Conservation (phyloP, 2,888 invertebrate species). For the Mantis religiosa region DNA sequence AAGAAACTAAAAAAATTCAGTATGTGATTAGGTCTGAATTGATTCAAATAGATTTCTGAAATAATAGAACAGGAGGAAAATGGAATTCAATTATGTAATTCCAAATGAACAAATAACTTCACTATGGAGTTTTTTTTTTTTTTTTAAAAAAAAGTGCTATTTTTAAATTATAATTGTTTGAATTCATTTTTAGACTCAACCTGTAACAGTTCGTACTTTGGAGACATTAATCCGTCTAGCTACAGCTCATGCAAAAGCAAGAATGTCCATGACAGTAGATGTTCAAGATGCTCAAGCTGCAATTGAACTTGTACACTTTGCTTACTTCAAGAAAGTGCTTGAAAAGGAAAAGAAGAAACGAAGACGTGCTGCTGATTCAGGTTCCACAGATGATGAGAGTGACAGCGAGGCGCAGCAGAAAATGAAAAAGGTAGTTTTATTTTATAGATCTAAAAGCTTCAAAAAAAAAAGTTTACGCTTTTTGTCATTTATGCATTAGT, state of each 20-base stretch:
- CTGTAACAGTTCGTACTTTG: conserved; percentile 91
- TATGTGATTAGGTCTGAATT: too few species aligned
- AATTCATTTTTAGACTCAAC: conserved; percentile 67
- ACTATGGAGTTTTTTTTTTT: too few species aligned
- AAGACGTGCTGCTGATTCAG: conserved; percentile 47
- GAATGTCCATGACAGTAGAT: conserved; percentile 82
- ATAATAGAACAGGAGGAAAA: too few species aligned
- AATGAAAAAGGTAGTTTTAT: conserved; percentile 32
- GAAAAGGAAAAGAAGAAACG: conserved; percentile 73
- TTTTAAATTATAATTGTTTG: neutral
- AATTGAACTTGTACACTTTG: conserved; percentile 89
- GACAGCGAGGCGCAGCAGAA: conserved; percentile 46
- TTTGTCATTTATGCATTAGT: too few species aligned
- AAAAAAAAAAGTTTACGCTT: neutral
- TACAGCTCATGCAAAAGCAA: conserved; percentile 94
- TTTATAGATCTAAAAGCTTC: neutral
- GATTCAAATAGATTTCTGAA: too few species aligned
- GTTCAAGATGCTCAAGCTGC: conserved; percentile 84
- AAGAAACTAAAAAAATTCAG: too few species aligned
- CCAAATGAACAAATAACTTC: too few species aligned
- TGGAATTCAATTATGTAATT: too few species aligned
- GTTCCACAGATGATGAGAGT: conserved; percentile 35
- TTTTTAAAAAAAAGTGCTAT: too few species aligned
- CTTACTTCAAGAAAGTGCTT: conserved; percentile 86
- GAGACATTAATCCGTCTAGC: conserved; percentile 96